Base-by-base conservation (phyloP, 2,113 vertebrate species). In the Lycaon pictus region DNA sequence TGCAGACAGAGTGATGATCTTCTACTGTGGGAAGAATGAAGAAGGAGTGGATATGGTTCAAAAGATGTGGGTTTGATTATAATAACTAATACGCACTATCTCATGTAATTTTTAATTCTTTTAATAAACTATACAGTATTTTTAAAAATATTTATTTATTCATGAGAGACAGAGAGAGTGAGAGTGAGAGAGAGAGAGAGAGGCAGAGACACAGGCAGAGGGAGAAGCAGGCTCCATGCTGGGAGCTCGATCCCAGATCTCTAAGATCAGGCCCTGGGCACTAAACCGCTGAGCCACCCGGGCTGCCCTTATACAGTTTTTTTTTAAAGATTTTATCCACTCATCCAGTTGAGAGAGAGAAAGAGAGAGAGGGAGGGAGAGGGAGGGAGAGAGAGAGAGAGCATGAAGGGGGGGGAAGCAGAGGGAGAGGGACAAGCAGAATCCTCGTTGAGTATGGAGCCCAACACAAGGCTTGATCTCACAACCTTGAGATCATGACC, bases 71-170 rank as follows among this genome's bases (percentile, higher is more conserved):
- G n/a, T 63, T 82, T 77, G 56, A 51, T 48, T 90, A 37, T 69
- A 48, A 53, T 53, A 90, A 60, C 43, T 56, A 89, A 72, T 25
- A 87, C 27, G 8, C 8, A 95, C 25, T 55, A 58, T 55, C 58
- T 81, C 55, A 83, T 51, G 32, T 93, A 32, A 74, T 53, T 80
- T 88, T 95, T 63, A 77, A 69, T 92, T 90, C 11, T 95, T 63
- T 90, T 12, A 83, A 77, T 62, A 86, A 96, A 74, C 67, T 69
- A 53, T 84, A 32, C 3, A 76, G 43, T 76, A 63, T 63, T 29
- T 27, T 63, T 12, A 63, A 27, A 63, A 43, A 43, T 43, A 43
- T 43, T 43, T 43, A 43, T 43, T 43, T 43, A 43, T 43, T 43
- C 43, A 43, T 43, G 43, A 43, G 43, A 43, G 43, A 43, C 43